phyloP scores from a whole-genome alignment of 2,888 invertebrate species.

The Slavum lentiscoides region DNA sequence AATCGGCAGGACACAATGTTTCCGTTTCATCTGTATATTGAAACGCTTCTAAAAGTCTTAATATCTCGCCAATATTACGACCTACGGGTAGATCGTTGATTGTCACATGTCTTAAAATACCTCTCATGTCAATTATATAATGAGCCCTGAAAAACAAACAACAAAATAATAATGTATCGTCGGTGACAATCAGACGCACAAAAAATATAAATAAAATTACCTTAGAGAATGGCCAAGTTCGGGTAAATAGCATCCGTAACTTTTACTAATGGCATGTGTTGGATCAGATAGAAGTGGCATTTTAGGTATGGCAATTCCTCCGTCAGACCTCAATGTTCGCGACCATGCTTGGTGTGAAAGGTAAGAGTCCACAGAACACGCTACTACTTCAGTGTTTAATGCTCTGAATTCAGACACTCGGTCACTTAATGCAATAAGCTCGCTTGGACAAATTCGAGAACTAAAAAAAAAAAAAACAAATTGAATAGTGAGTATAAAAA shows the following conservation, averaged over 20 bases:
- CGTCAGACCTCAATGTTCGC: conserved; percentile 86
- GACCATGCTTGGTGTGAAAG: conserved; percentile 92
- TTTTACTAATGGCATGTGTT: conserved; percentile 86
- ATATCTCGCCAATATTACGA: conserved; percentile 89
- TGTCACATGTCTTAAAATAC: conserved; percentile 86
- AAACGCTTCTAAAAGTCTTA: conserved; percentile 91
- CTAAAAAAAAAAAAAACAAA: conserved; percentile 63
- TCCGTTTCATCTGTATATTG: conserved; percentile 90
- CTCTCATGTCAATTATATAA: conserved; percentile 90
- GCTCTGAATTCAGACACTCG: conserved; percentile 78
- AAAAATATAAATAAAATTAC: conserved; percentile 59
- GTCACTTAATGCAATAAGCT: conserved; percentile 87
- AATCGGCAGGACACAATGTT: conserved; percentile 92
- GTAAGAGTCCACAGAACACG: conserved; percentile 88
- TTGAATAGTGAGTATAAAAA: too few species aligned
- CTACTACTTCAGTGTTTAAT: conserved; percentile 82
- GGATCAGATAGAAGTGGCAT: conserved; percentile 89
- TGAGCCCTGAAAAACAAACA: conserved; percentile 68
- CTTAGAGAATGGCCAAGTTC: conserved; percentile 85
- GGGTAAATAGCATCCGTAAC: conserved; percentile 91
- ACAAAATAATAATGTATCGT: not conserved
- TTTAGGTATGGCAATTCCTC: conserved; percentile 83
- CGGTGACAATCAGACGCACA: too few species aligned
- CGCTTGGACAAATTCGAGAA: conserved; percentile 89
- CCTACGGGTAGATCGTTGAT: conserved; percentile 95